phyloP scores from a whole-genome alignment of 2,797 vertebrate genomes.

The Numenius phaeopus region DNA sequence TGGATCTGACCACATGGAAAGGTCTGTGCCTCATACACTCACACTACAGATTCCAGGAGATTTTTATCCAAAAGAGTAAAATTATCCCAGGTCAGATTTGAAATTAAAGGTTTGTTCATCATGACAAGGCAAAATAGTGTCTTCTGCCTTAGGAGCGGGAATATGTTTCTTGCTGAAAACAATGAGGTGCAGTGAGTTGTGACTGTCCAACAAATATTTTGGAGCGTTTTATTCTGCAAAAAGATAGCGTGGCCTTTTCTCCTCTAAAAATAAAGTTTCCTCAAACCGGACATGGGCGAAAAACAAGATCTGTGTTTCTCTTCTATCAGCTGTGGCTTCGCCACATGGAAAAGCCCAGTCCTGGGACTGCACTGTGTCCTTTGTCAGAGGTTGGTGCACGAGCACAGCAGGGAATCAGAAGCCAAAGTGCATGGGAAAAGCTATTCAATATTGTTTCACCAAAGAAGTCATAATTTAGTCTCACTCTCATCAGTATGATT shows the following conservation, averaged over 20 bases:
- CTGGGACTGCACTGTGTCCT: fast-evolving
- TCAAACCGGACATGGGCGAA: neutral
- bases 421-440: neutral
- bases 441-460: neutral
- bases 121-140: neutral
- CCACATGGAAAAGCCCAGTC: too few relatives aligned
- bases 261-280: neutral
- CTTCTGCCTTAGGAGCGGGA: neutral
- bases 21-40: neutral
- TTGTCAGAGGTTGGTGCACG: neutral
- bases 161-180: neutral
- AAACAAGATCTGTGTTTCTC: neutral
- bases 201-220: neutral
- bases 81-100: neutral
- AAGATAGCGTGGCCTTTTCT: neutral
- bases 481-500: neutral
- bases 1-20: neutral
- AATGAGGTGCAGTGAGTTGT: neutral
- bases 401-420: neutral
- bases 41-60: neutral
- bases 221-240: neutral
- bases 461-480: too few relatives aligned
- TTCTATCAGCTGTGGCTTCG: neutral
- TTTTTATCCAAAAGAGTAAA: neutral
- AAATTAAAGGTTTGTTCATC: neutral